These are phyloP conservation scores for Octodon degus DNA, from an alignment of 2,113 vertebrate genomes.

Conservation along the genomic window DNA sequence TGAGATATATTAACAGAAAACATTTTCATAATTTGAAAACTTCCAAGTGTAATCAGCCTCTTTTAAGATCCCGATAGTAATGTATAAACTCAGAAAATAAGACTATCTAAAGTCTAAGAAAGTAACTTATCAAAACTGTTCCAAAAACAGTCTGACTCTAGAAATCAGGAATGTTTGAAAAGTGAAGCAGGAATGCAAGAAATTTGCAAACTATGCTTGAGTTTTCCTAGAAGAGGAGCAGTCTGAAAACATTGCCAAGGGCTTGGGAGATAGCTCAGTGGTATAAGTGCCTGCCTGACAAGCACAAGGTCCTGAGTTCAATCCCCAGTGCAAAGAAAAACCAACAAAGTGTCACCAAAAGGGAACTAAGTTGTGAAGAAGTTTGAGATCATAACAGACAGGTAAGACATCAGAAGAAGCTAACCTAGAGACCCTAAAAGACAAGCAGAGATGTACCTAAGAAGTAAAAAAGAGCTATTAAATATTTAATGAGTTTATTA, in stretches of 20 bases:
- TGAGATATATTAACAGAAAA: not conserved
- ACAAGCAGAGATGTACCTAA: not conserved
- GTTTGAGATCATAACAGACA: not conserved
- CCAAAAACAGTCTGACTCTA: not conserved
- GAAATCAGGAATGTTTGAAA: not conserved
- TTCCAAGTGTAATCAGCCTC: not conserved
- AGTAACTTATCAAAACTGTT: not conserved
- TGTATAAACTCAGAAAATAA: not conserved
- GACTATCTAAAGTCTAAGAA: not conserved
- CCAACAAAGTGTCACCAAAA: not conserved
- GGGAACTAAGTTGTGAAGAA: not conserved
- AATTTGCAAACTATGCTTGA: not conserved
- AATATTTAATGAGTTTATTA: not conserved
- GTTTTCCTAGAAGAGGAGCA: not conserved
- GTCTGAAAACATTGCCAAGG: not conserved
- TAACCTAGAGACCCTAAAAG: not conserved
- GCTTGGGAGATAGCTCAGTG: too few relatives aligned
- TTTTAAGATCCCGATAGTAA: not conserved
- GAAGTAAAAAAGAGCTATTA: not conserved
- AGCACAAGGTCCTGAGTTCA: too few relatives aligned
- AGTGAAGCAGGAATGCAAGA: not conserved
- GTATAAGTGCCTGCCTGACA: too few relatives aligned
- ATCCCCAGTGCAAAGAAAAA: not conserved
- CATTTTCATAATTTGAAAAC: not conserved
- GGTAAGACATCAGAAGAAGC: not conserved